Conservation (phyloP, 2,888 invertebrate genomes). For the Allolobophora icterica region DNA sequence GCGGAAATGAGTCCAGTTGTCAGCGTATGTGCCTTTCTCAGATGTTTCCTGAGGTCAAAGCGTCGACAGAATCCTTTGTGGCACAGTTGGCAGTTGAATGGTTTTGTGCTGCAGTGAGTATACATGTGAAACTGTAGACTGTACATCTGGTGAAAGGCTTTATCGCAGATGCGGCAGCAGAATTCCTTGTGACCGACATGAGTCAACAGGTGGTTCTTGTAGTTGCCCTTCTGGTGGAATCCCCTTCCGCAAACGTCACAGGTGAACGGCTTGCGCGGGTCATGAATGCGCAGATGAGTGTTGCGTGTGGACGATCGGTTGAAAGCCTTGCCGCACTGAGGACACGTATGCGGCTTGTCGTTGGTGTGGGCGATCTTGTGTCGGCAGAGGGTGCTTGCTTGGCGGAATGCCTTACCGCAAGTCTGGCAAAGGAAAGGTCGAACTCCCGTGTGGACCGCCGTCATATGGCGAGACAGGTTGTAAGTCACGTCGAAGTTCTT, state of each 20-base stretch:
- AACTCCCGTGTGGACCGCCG: conserved; percentile 91
- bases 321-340: conserved; percentile 64
- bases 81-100: conserved; percentile 82
- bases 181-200: conserved; percentile 96
- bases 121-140: conserved; percentile 99
- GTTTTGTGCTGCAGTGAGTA: conserved; percentile 96
- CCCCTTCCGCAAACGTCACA: conserved; percentile 70
- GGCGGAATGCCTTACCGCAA: conserved; percentile 80
- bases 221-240: conserved; percentile 86
- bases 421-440: conserved; percentile 94
- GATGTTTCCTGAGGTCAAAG: conserved; percentile 97
- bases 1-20: neutral
- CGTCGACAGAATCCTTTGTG: conserved; percentile 88
- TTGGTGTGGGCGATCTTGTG: conserved; percentile 66
- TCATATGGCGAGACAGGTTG: conserved; percentile 97
- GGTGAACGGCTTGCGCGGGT: conserved; percentile 64
- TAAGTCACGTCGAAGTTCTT: conserved; percentile 98
- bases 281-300: conserved; percentile 66
- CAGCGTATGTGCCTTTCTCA: conserved; percentile 84
- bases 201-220: conserved; percentile 94
- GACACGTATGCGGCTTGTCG: conserved; percentile 65
- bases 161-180: conserved; percentile 90
- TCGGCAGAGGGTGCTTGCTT: conserved; percentile 64
- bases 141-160: conserved; percentile 86
- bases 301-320: conserved; percentile 66